phyloP scores from a whole-genome alignment of 2,113 vertebrate species.

The Oryctolagus cuniculus region DNA sequence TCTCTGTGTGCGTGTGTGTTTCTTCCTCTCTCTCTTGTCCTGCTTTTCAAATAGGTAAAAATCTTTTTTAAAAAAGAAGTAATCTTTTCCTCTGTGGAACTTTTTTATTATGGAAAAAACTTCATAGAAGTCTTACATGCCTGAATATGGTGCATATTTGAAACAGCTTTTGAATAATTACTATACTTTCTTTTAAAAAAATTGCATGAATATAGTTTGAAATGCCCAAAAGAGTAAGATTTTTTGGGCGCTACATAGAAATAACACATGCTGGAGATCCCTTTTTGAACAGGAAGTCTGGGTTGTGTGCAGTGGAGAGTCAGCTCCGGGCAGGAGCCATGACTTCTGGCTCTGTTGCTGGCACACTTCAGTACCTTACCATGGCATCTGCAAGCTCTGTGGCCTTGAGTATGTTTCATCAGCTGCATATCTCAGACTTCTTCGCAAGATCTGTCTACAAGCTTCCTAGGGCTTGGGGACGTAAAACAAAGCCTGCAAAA shows the following conservation, averaged over 20 bases:
- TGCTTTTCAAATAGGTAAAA: no score
- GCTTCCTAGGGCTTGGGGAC: not conserved
- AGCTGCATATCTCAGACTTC: not conserved
- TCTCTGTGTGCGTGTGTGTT: no score
- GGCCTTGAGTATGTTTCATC: not conserved
- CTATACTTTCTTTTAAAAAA: not conserved
- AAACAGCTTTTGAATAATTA: slow-evolving; percentile 34
- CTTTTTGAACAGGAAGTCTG: not conserved
- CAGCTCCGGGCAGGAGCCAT: not conserved
- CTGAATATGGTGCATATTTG: not conserved
- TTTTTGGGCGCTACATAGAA: not conserved
- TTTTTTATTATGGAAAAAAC: slow-evolving; percentile 1
- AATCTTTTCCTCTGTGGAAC: not conserved
- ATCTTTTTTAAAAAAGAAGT: not conserved
- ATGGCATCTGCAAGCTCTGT: not conserved
- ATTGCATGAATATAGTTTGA: not conserved
- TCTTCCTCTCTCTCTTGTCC: no score
- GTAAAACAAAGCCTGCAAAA: not conserved
- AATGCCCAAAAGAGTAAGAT: slow-evolving; percentile 38
- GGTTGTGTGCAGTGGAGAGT: rapidly evolving
- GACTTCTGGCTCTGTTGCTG: not conserved
- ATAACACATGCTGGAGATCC: not conserved
- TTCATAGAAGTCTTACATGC: not conserved
- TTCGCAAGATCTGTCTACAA: slow-evolving; percentile 8
- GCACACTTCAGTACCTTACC: not conserved